A percentile compares a stretch with the other conserved stretches of the same genome.
phyloP scores from a whole-genome alignment of 1,140 invertebrate species.

The Lepidurus arcticus region DNA sequence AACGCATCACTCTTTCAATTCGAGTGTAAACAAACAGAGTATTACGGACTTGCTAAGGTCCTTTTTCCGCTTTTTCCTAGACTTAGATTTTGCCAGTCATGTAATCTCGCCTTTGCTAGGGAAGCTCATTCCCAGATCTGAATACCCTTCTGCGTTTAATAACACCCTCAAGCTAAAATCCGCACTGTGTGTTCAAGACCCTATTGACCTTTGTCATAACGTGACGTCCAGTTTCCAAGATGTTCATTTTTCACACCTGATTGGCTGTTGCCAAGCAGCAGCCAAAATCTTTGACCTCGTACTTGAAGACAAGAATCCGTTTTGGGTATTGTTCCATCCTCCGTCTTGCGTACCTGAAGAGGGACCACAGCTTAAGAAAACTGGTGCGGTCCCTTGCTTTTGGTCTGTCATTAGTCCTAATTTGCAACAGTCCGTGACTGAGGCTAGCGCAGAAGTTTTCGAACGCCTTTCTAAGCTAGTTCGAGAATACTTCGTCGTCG shows the following conservation, averaged over 20 bases:
- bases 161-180: neutral
- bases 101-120: neutral
- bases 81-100: neutral
- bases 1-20: neutral
- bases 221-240: slow-evolving; percentile 1
- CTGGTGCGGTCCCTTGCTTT: neutral
- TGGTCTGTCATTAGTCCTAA: neutral
- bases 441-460: neutral
- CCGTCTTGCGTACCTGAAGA: neutral
- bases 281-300: neutral
- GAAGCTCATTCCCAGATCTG: neutral
- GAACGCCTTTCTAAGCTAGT: neutral
- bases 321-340: neutral
- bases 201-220: neutral
- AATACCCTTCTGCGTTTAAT: neutral
- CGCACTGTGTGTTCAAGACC: neutral
- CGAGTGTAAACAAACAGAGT: neutral
- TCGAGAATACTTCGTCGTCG: neutral
- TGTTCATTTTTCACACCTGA: neutral
- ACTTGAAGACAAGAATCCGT: neutral
- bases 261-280: neutral
- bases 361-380: neutral
- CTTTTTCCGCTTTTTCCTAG: neutral
- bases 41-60: neutral
- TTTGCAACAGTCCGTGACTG: neutral